Base-by-base conservation (phyloP, 2,888 invertebrate species). In the Bedellia somnulentella region DNA sequence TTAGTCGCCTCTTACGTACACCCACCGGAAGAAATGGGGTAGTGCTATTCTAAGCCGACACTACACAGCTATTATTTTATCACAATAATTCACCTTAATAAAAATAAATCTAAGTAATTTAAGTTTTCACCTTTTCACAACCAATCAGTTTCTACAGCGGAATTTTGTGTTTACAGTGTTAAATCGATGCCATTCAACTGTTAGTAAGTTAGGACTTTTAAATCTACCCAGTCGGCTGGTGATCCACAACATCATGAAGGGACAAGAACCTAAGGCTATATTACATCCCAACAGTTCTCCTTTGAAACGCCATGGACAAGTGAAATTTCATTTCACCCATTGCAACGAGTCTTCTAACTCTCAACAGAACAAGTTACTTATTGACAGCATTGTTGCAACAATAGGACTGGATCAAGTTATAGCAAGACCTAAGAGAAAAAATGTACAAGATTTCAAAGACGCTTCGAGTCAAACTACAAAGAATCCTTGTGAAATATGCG, bases 401-500 rank as follows among this genome's bases (percentile, higher is more conserved):
- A 42, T 73, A 15, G 60, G 61, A 5, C 38, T 71, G 24, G 58
- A 61, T 17, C 57, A 61, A 31, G 34, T 59, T 12, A 46, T 64
- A n/a, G 38, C 50, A 5, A 54, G 52, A 22, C 46, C 56, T n/a
- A 63, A 56, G 46, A 63, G 52, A 42, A 62, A 56, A 25, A 24
- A 37, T 4, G 41, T 37, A 12, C 59, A 52, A 38, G 9, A 18
- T 9, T 56, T 50, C 41, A 63, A 54, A 39, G 68, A 71, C 35
- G 66, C 48, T n/a, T 60, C 58, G 1, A 57, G 59, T 6, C 75
- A 75, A 43, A 75, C 75, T 1, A 45, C 45, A 13, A 63, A 54
- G 35, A 53, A 61, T 2, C 57, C 49, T 31, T 73, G 75, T 39
- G 73, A 73, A 26, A 48, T 61, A 24, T 75, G 75, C 38, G 63